Evolutionary conservation across 1,140 invertebrate species (phyloP).

Genomic region (Lepidostoma basale): DNA sequence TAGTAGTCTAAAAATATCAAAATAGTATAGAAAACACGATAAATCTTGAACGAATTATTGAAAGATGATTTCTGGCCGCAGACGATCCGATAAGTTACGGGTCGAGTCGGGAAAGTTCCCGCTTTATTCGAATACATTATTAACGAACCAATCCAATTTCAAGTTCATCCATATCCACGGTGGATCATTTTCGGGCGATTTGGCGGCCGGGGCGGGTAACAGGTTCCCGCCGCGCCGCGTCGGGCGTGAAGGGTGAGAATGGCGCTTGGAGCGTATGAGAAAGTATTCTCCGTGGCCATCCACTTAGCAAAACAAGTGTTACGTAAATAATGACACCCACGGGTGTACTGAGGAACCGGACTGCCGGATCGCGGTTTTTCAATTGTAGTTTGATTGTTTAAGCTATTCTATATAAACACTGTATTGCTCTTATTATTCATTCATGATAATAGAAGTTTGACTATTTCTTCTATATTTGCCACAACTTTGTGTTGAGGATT

Average conservation of each 20-base stretch:
- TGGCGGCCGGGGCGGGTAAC: slow-evolving; percentile 1
- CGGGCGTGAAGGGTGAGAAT: background rate
- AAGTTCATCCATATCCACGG: background rate
- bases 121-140: slow-evolving; percentile 4
- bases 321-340: slow-evolving; percentile 43
- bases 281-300: slow-evolving; percentile 26
- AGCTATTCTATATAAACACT: no score
- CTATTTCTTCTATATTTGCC: no score
- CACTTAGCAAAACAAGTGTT: slow-evolving; percentile 47
- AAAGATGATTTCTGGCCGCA: no score
- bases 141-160: slow-evolving; percentile 18
- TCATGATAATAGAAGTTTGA: no score
- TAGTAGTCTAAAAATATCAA: no score
- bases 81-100: no score
- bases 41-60: no score
- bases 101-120: background rate
- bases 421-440: no score
- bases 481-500: no score
- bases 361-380: background rate
- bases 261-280: slow-evolving; percentile 9
- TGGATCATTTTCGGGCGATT: background rate
- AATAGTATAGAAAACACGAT: no score
- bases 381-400: background rate
- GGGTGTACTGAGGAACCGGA: slow-evolving; percentile 24
- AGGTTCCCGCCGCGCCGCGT: background rate